Base-by-base conservation (phyloP, 1,140 invertebrate genomes). In the Paramacrobiotus metropolitanus region DNA sequence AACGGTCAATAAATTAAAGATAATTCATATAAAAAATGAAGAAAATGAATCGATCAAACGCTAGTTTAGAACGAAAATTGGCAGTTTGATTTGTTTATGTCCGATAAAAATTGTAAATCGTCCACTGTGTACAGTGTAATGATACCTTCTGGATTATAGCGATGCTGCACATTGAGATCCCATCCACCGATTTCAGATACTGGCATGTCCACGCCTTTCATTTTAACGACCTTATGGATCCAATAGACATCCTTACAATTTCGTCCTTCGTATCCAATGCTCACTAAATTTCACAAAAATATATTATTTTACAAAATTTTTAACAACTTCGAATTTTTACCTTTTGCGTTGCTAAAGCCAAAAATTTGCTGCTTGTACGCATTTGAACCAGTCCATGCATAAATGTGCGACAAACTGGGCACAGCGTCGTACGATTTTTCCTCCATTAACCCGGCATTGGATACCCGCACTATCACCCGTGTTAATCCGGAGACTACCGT, bases 141-240 rank as follows among this genome's bases (percentile, higher is more conserved):
- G n/a, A n/a, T 75, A 67, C 86, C 91, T 77, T 94, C 90, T 70
- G 93, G 88, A 70, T 96, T 95, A 72, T 95, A 94, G 65, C 89
- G 78, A 68, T 97, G 92, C 75, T 96, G 92, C 66, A 95, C 90
- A 69, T 95, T 88, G 60, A 97, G 72, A 73, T 94, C 94, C 92
- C 92, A 96, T 3, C 87, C 88, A 1, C 90, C 90, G 24, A 95
- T 92, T 70, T 94, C 87, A 0, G 89, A 91, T 31, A 94, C 93
- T 60, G 85, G 87, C 83, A 95, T 88, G 70, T 95, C 90, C 69
- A 92, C 87, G 1, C 91, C 92, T 67, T 86, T 89, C 31, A 95
- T 72, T 69, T 91, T 92, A 0, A 88, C 92, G 2, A 87, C 92
- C 70, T 93, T 86, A 1, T 87, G 84, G 70, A 92, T 88, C 90